Conservation (phyloP, 2,113 vertebrate species). For the Lates calcarifer region DNA sequence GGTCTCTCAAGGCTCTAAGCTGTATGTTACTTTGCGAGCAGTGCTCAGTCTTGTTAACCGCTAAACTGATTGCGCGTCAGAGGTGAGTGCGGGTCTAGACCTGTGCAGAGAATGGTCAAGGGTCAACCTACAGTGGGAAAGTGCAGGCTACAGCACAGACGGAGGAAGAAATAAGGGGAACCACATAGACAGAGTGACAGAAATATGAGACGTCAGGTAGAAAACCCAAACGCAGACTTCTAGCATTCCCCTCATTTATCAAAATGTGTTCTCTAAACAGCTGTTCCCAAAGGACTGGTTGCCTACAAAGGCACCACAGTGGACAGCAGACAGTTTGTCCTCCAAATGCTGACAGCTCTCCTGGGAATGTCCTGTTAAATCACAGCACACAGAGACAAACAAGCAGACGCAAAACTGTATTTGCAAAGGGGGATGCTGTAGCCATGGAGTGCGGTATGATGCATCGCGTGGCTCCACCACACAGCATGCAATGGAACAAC, state of each 20-base stretch:
- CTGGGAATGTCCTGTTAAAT: conserved; percentile 61
- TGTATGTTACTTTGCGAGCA: conserved; percentile 41
- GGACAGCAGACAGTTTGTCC: conserved; percentile 73
- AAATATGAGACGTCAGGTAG: conserved; percentile 37
- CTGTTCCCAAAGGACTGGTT: conserved; percentile 60
- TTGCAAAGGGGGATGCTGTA: conserved; percentile 23
- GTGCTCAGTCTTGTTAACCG: conserved; percentile 70
- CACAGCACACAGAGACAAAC: conserved; percentile 49
- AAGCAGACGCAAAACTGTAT: conserved; percentile 44
- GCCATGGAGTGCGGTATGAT: conserved; percentile 2
- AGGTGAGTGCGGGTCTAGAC: conserved; percentile 61
- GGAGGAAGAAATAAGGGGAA: not conserved
- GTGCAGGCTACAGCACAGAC: not conserved
- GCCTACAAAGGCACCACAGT: conserved; percentile 48
- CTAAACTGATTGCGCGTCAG: conserved; percentile 74
- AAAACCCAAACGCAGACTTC: conserved; percentile 32
- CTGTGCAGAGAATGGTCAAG: not conserved
- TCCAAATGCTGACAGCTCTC: conserved; percentile 71
- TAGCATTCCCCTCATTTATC: conserved; percentile 60
- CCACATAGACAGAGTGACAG: not conserved
- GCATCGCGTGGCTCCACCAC: not conserved
- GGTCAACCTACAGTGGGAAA: conserved; percentile 41
- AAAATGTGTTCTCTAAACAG: conserved; percentile 67
- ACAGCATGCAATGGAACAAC: conserved; percentile 21
- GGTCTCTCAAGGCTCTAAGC: conserved; percentile 29